Base-by-base conservation (phyloP, 1,140 invertebrate species). In the Drosophila carrolli region DNA sequence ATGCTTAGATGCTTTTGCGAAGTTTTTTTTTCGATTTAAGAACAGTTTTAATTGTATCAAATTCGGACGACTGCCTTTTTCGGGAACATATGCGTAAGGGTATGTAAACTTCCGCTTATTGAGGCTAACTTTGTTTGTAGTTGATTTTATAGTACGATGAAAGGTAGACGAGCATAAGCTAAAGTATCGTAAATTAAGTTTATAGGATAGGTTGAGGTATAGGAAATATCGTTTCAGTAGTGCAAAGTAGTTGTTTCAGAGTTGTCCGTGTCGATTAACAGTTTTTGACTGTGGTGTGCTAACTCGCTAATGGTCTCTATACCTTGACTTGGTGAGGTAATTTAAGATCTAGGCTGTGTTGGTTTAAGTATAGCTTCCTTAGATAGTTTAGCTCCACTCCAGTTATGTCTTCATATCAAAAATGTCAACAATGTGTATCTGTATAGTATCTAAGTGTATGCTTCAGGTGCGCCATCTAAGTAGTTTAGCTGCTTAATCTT, bases 321-420 rank as follows among this genome's bases (percentile, higher is more conserved):
- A 14, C 29, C 50, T 57, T 57, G 40, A 40, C 37, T 16, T 40
- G 66, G 68, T 72, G 68, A 72, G 68, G 68, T 72, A 71, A 32
- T 71, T 70, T 72, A 71, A 37, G 27, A 72, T 50, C 66, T 72
- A 71, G 66, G 27, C 68, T 71, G 68, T 71, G 68, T 71, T 35
- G 37, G 51, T 58, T 48, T 47, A 56, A 13, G 50, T 68, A 29
- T 62, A 41, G 37, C 47, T 54, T 54, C 32, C 43, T 55, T 40
- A 51, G 66, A 70, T 57, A 50, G 65, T 56, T 71, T 71, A 57
- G 43, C 40, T 47, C 11, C 37, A 27, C 27, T 14, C 41, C 43
- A 29, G 19, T 40, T 57, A 46, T 44, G 57, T 78, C 62, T 77
- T 62, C 51, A 66, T 75, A 66, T 58, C 43, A 67, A 74, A 75